Evolutionary conservation across 92 coral and sea anemone species (phyloP).

Genomic region (Pocillopora grandis): DNA sequence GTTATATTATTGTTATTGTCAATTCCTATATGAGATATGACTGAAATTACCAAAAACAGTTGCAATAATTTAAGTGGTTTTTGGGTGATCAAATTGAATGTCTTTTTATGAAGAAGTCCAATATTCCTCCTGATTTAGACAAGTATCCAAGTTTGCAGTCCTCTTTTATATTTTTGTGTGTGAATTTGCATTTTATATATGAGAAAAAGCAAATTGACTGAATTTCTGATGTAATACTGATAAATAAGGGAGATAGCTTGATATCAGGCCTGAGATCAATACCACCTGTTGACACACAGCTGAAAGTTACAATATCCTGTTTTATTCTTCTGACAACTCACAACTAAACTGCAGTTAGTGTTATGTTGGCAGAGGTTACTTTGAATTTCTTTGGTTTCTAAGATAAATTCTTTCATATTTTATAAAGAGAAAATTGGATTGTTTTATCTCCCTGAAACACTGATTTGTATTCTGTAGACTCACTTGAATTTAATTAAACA

Average conservation of each 20-base stretch:
- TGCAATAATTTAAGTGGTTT: background rate
- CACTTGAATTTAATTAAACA: background rate
- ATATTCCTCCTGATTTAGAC: no score
- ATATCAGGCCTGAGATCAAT: background rate
- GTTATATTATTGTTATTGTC: no score
- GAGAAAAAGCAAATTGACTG: background rate
- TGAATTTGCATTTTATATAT: background rate
- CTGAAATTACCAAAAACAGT: background rate
- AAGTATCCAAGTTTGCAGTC: background rate
- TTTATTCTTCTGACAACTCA: background rate
- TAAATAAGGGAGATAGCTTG: background rate
- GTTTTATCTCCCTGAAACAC: background rate
- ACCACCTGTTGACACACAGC: constrained; percentile 25
- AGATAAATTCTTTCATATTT: no score
- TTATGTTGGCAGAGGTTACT: no score
- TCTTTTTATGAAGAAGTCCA: background rate
- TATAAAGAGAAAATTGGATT: background rate
- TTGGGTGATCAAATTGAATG: background rate
- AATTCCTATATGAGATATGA: background rate
- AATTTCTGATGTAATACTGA: background rate
- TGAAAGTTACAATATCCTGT: background rate
- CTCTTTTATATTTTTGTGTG: background rate
- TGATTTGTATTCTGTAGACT: background rate
- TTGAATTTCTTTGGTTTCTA: no score
- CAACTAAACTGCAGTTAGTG: background rate